A percentile compares a stretch with the other conserved stretches of the same genome.
phyloP scores from a whole-genome alignment of 2,888 invertebrate genomes.

The Patella pellucida region DNA sequence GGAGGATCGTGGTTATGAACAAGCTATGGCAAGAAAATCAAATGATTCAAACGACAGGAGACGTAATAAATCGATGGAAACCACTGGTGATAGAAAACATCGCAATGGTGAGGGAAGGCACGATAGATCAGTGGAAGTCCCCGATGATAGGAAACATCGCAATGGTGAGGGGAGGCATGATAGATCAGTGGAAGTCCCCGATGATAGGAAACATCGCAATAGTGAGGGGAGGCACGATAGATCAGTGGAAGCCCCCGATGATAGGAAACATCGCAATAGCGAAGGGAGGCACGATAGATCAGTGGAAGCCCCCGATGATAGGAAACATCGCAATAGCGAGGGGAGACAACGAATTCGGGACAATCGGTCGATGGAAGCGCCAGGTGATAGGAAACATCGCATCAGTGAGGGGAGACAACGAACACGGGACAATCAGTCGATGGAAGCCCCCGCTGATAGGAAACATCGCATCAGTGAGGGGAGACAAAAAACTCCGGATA shows the following conservation, averaged over 20 bases:
- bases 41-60: neutral
- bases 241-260: neutral
- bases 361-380: neutral
- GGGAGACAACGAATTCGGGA: constrained; percentile 2
- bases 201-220: constrained; percentile 14
- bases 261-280: constrained; percentile 11
- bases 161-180: neutral
- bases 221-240: constrained; percentile 4
- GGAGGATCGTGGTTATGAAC: constrained; percentile 44
- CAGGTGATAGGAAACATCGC: neutral
- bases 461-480: no score
- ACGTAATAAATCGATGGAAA: neutral
- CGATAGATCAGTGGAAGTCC: neutral
- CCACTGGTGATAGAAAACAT: constrained; percentile 1
- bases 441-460: neutral
- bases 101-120: constrained; percentile 5
- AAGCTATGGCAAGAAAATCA: constrained; percentile 20
- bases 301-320: neutral
- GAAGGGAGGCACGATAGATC: neutral
- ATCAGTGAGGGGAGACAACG: neutral
- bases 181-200: neutral
- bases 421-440: neutral
- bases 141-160: neutral
- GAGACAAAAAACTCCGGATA: no score
- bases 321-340: constrained; percentile 8